These are phyloP conservation scores for Calcarius lapponicus DNA, from an alignment of 2,797 vertebrate species.

Conservation along the genomic window DNA sequence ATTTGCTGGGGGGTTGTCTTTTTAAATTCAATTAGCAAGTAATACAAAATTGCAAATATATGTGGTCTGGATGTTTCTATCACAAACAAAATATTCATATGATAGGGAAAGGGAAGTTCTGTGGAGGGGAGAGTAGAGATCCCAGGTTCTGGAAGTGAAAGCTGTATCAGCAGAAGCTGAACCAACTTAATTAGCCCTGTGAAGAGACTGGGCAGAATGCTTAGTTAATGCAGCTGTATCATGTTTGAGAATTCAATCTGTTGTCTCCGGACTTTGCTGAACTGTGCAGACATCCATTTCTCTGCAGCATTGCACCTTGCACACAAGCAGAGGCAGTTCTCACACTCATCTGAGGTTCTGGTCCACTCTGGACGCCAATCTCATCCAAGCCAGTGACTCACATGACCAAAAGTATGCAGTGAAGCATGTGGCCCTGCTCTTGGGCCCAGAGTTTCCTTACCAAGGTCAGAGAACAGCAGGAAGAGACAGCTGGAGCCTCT, in stretches of 20 bases:
- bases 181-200: conserved; percentile 19
- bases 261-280: background rate
- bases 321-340: background rate
- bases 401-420: background rate
- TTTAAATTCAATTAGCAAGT: background rate
- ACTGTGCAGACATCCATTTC: background rate
- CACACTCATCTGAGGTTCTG: background rate
- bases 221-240: background rate
- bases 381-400: background rate
- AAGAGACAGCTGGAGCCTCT: conserved; percentile 31
- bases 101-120: background rate
- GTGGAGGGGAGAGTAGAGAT: background rate
- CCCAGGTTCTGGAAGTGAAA: background rate
- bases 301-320: background rate
- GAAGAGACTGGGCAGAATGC: background rate
- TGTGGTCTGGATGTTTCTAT: background rate
- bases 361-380: background rate
- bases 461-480: conserved; percentile 50
- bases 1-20: background rate
- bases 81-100: background rate
- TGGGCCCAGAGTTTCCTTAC: background rate
- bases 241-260: background rate
- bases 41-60: background rate
- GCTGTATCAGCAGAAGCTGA: background rate
- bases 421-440: background rate